Evolutionary conservation across 2,888 invertebrate genomes (phyloP), one percentile per base, ranked within the genome.

Genomic region (Anticlea derivata): DNA sequence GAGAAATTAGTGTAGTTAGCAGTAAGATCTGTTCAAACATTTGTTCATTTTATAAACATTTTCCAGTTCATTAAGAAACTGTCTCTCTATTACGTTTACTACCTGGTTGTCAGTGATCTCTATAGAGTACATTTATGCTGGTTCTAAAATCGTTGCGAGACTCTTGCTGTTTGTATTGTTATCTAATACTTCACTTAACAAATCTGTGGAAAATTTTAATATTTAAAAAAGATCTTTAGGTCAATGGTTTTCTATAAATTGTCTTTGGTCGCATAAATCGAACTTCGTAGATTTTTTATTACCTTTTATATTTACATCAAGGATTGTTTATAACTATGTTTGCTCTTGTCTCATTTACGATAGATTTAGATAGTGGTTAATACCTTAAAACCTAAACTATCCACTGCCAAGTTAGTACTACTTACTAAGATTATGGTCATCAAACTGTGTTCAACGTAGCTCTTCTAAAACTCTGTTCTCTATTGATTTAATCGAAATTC

Each of bases 371-470:
- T 30, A 30, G 29, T 40, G 7, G 20, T 39, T 29, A 24, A 5
- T 7, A 11, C 10, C 29, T 39, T 6, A 7, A 17, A 29, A 6
- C 17, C 7, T 12, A n/a, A 33, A 1, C 1, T 20, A 20, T 6
- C 11, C 44, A 45, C 44, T 45, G 44, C 44, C 35, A 29, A 29
- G 27, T 35, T 17, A 5, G n/a, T n/a, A 17, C 17, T 3, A 1
- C 20, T 35, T n/a, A n/a, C 1, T 31, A 30, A 22, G 30, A 8
- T 17, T 34, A 11, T 27, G n/a, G 8, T 31, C 10, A 27, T 37
- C 23, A 12, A n/a, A 23, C 49, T 54, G 37, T 46, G 49, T 49
- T 49, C 49, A 45, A 44, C 10, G 30, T 30, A 24, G 5, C 8
- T 34, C 7, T 11, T 44, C 5, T 24, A 7, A 17, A 29, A 10